Conservation (phyloP, 2,113 vertebrate species). For the Glaucidium brasilianum region DNA sequence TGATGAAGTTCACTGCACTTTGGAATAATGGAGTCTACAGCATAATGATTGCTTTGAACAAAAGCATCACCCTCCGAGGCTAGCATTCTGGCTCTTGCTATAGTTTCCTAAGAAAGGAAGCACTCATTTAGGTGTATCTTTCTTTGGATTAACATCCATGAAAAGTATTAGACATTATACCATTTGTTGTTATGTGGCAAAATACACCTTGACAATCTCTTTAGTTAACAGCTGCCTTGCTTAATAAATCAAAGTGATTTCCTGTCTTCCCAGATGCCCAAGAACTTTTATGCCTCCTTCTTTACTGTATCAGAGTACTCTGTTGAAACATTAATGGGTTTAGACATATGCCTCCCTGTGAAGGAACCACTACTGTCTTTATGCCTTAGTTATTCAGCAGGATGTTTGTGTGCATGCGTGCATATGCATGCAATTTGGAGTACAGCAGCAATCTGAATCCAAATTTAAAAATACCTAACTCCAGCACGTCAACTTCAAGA, state of each 20-base stretch:
- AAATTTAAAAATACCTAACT: background rate
- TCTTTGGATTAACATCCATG: background rate
- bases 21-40: conserved; percentile 91
- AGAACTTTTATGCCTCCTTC: background rate
- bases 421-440: background rate
- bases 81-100: conserved; percentile 79
- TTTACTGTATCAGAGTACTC: background rate
- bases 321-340: background rate
- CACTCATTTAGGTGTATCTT: background rate
- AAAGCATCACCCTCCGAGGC: conserved; percentile 81
- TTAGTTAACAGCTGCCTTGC: background rate
- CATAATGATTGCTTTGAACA: conserved; percentile 89
- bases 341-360: background rate
- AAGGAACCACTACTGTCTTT: background rate
- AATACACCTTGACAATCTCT: background rate
- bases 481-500: background rate
- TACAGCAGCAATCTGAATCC: background rate
- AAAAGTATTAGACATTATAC: background rate
- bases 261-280: background rate
- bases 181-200: background rate
- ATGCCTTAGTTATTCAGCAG: background rate
- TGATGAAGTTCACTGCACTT: conserved; percentile 88
- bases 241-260: background rate
- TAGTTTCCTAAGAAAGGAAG: conserved; percentile 73
- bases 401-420: rapidly evolving